Percentiles rank a stretch among this genome's conserved stretches.
These are phyloP conservation scores for Dromius quadrimaculatus DNA, from an alignment of 2,888 invertebrate species.

Conservation along the genomic window DNA sequence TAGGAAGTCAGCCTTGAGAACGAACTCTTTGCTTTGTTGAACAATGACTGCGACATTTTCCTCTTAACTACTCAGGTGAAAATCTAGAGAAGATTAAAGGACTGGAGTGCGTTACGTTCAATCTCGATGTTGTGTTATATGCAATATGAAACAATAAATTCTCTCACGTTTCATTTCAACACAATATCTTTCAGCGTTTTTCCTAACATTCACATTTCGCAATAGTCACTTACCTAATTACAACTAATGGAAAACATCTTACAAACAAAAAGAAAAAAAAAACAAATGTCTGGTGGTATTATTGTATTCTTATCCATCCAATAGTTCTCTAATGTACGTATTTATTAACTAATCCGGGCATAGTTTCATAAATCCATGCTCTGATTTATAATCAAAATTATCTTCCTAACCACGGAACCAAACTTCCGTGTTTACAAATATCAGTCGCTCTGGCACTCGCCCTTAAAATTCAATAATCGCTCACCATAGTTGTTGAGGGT, in stretches of 20 bases:
- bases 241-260: constrained; percentile 22
- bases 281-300: constrained; percentile 15
- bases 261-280: neutral
- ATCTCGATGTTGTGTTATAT: constrained; percentile 13
- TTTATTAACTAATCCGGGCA: neutral
- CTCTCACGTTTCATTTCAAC: constrained; percentile 40
- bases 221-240: constrained; percentile 30
- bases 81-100: neutral
- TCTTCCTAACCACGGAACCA: constrained; percentile 22
- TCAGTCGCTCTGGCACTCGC: neutral
- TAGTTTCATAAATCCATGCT: neutral
- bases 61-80: neutral
- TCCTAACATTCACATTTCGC: constrained; percentile 26
- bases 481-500: constrained; percentile 29
- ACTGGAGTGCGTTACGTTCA: neutral
- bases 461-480: neutral
- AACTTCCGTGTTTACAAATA: constrained; percentile 28
- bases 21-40: neutral
- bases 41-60: constrained; percentile 26
- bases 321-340: neutral
- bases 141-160: constrained; percentile 31
- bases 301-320: neutral
- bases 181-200: constrained; percentile 21
- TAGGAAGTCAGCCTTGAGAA: constrained; percentile 46
- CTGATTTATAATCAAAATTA: constrained; percentile 35